Base-by-base conservation (phyloP, 2,113 vertebrate genomes). In the Pantherophis guttatus region DNA sequence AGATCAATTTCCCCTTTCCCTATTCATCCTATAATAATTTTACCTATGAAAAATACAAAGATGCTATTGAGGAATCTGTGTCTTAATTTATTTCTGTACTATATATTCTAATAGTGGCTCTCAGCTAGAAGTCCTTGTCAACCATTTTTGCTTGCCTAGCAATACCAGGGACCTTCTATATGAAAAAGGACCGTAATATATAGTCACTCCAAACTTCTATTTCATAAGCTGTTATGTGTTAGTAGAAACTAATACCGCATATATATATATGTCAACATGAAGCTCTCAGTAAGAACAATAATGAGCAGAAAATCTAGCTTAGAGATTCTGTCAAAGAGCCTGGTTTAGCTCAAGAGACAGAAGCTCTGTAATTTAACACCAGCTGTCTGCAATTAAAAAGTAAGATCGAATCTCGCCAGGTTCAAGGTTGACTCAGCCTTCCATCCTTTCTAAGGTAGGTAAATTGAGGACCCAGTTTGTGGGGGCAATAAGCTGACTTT, bases 171-270 rank as follows among this genome's bases (percentile, higher is more conserved):
- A 48, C 5, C 59, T 26, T 26, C 24, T 62, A 65, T 23, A 29
- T 24, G 21, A 52, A 86, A n/a, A n/a, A 33, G 1, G 17, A 53
- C 15, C n/a, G 44, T 23, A 93, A 57, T 87, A 95, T 58, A 48
- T 85, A 86, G 13, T 59, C 89, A 91, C 87, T 95, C 94, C 94
- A 95, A 91, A 93, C 26, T 26, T 57, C 92, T 95, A 93, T 54
- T 8, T 26, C 52, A 53, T 15, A 53, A 23, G 39, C 21, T 86
- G 23, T 86, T 86, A 44, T 24, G 23, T 26, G 59, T 44, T 26
- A 26, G 39, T 11, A 86, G 85, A 11, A 86, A 85, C 21, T n/a
- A 44, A 21, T 44, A 85, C 23, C 23, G 33, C 15, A 9, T 23
- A 33, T 19, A 26, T 19, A 26, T 39, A 39, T 39, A 39, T 50